A percentile compares a stretch with the other conserved stretches of the same genome.
Conservation (phyloP, 2,113 vertebrate genomes). For the Hemichromis elongatus region DNA sequence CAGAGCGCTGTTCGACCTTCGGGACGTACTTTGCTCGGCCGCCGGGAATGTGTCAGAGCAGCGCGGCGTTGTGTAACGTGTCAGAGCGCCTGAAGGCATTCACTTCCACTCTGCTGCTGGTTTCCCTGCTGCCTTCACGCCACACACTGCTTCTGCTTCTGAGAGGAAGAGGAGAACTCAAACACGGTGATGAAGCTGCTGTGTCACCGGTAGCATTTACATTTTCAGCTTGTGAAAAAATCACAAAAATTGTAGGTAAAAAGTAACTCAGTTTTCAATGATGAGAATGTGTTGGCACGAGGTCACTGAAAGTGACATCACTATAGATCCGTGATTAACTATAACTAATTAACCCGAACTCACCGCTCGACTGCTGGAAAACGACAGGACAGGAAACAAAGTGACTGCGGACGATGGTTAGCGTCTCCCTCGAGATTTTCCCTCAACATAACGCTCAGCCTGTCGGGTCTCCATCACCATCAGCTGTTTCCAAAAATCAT, state of each 20-base stretch:
- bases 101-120: neutral
- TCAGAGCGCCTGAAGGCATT: neutral
- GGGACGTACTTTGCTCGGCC: neutral
- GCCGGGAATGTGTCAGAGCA: neutral
- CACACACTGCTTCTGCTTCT: neutral
- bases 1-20: neutral
- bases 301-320: neutral
- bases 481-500: neutral
- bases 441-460: accelerated
- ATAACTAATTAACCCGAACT: neutral
- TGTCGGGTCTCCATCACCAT: neutral
- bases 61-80: neutral
- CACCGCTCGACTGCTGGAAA: neutral
- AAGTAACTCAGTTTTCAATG: neutral
- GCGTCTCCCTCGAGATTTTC: neutral
- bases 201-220: neutral
- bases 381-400: neutral
- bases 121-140: neutral
- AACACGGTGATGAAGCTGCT: neutral
- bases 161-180: neutral
- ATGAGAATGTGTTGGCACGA: neutral
- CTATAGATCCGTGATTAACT: neutral
- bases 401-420: neutral
- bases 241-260: neutral
- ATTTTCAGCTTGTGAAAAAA: neutral